Conservation (phyloP, 2,797 vertebrate species). For the Trachurus trachurus region DNA sequence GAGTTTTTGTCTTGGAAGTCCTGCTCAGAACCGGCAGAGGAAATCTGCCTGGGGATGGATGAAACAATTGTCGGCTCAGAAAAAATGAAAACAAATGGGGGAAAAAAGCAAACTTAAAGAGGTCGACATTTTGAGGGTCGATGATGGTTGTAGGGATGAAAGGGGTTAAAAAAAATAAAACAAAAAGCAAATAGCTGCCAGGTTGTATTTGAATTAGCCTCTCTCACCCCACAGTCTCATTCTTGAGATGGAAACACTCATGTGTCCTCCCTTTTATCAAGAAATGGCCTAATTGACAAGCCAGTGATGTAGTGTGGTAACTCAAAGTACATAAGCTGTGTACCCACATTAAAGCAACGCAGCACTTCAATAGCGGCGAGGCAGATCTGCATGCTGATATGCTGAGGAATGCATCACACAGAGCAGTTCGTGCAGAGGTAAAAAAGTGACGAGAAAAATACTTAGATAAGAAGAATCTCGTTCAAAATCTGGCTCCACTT, state of each 20-base stretch:
- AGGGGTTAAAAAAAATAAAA: background rate
- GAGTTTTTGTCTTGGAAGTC: constrained; percentile 53
- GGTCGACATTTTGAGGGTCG: constrained; percentile 68
- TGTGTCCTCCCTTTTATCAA: background rate
- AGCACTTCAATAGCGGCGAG: constrained; percentile 46
- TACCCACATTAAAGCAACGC: constrained; percentile 42
- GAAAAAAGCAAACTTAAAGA: constrained; percentile 50
- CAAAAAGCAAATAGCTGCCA: constrained; percentile 57
- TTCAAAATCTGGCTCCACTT: constrained; percentile 61
- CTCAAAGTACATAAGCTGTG: constrained; percentile 45
- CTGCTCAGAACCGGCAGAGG: constrained; percentile 53
- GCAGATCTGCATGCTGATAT: constrained; percentile 53
- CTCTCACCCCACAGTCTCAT: constrained; percentile 15
- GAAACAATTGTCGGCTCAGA: constrained; percentile 69
- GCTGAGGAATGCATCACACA: constrained; percentile 57
- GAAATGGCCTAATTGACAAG: constrained; percentile 55
- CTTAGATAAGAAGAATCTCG: constrained; percentile 49
- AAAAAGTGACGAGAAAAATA: constrained; percentile 55
- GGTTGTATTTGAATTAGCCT: constrained; percentile 30
- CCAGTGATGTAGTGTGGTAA: constrained; percentile 30
- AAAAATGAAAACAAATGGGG: constrained; percentile 61
- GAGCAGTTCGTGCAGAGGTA: constrained; percentile 59
- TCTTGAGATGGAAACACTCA: constrained; percentile 24
- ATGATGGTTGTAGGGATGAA: constrained; percentile 6
- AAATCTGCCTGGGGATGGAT: constrained; percentile 66